Evolutionary conservation across 2,113 vertebrate species (phyloP).

Genomic region (Hippocampus comes): DNA sequence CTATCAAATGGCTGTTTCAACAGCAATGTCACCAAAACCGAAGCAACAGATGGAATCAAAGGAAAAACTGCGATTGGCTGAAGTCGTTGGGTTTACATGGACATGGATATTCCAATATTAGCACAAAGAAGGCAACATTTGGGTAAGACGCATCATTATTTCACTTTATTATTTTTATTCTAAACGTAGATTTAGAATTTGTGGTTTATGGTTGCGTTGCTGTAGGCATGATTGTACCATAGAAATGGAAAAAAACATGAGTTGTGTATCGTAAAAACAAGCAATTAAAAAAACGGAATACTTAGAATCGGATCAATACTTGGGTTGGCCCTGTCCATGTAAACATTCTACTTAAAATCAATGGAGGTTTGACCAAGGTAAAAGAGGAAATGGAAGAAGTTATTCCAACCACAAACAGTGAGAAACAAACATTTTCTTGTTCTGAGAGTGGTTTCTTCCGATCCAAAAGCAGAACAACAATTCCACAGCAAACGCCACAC

Average conservation of each 20-base stretch:
- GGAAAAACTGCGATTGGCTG: background rate
- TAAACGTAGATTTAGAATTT: background rate
- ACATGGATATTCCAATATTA: background rate
- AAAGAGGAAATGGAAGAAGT: slow-evolving; percentile 48
- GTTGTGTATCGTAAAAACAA: slow-evolving; percentile 16
- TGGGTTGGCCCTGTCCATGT: background rate
- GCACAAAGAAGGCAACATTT: background rate
- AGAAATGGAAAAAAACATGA: slow-evolving; percentile 36
- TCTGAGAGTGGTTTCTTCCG: slow-evolving; percentile 7
- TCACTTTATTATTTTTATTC: background rate
- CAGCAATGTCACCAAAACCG: background rate
- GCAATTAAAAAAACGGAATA: background rate
- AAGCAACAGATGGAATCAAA: too few species aligned
- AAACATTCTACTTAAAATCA: background rate
- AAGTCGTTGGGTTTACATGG: background rate
- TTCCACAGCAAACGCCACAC: slow-evolving; percentile 83
- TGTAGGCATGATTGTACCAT: background rate
- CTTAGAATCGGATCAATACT: background rate
- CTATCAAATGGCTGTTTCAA: background rate
- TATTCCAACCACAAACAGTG: slow-evolving; percentile 31
- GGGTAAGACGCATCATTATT: background rate
- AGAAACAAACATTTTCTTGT: slow-evolving; percentile 19
- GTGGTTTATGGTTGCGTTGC: background rate
- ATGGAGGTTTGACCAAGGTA: background rate
- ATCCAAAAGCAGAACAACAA: slow-evolving; percentile 38